Conservation (phyloP, 2,113 vertebrate species). For the Willisornis vidua region DNA sequence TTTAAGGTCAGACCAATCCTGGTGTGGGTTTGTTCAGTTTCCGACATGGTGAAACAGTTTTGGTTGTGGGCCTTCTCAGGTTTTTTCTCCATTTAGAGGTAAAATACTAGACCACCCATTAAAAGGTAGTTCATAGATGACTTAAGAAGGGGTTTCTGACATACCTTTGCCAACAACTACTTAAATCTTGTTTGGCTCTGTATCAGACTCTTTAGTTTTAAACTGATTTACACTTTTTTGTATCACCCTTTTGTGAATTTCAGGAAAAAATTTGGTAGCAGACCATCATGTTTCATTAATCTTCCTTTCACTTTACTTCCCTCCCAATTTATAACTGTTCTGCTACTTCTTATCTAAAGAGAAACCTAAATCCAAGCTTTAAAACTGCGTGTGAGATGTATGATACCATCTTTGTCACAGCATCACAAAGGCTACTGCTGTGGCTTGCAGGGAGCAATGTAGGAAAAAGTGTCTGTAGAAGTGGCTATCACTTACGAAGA, state of each 20-base stretch:
- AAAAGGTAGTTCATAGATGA: background rate
- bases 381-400: background rate
- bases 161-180: background rate
- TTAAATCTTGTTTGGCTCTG: background rate
- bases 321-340: background rate
- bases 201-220: background rate
- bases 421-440: background rate
- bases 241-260: background rate
- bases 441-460: background rate
- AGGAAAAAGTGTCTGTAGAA: background rate
- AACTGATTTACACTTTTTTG: background rate
- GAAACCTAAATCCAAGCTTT: background rate
- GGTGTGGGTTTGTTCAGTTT: background rate
- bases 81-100: background rate
- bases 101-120: background rate
- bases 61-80: background rate
- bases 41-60: background rate
- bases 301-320: background rate
- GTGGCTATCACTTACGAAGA: fast-evolving
- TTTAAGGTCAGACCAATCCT: background rate
- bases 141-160: background rate
- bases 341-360: background rate
- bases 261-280: background rate
- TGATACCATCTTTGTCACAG: background rate
- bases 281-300: background rate